A percentile compares a stretch with the other conserved stretches of the same genome.
phyloP scores from a whole-genome alignment of 2,113 vertebrate species.

The Todiramphus chloris region DNA sequence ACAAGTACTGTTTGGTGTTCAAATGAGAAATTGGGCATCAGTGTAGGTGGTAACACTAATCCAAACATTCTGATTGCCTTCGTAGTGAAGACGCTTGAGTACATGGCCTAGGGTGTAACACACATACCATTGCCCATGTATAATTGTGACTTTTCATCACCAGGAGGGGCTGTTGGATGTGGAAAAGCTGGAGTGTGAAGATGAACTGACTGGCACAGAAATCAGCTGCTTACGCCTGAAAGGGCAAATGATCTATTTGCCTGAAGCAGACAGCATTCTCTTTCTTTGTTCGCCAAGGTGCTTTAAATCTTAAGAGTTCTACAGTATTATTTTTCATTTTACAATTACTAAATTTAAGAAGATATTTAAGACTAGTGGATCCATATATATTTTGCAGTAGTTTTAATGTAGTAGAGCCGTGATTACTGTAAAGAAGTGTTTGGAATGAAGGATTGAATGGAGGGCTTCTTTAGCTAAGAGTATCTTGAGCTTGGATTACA shows the following conservation, averaged over 20 bases:
- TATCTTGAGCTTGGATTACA: neutral
- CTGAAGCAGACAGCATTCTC: slow-evolving; percentile 98
- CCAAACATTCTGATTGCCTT: neutral
- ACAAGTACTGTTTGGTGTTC: neutral
- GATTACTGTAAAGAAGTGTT: neutral
- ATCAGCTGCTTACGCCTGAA: slow-evolving; percentile 96
- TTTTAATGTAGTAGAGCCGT: neutral
- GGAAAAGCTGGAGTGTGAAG: slow-evolving; percentile 92
- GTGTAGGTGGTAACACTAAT: neutral
- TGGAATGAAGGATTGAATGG: neutral
- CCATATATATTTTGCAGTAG: neutral
- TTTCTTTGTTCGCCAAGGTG: slow-evolving; percentile 99
- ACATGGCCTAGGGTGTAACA: neutral
- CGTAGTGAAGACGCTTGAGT: neutral
- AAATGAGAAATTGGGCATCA: neutral
- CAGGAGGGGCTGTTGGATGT: slow-evolving; percentile 97
- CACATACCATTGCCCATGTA: neutral
- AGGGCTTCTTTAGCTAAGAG: neutral
- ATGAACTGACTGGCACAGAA: slow-evolving; percentile 96
- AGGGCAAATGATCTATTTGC: slow-evolving; percentile 98
- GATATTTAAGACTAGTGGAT: neutral
- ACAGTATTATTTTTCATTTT: neutral
- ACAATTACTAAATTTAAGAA: neutral
- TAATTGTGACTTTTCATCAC: slow-evolving; percentile 5
- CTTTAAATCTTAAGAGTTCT: neutral